A percentile compares a stretch with the other conserved stretches of the same genome.
Conservation (phyloP, 2,888 invertebrate species). For the Tiliacea citrago region DNA sequence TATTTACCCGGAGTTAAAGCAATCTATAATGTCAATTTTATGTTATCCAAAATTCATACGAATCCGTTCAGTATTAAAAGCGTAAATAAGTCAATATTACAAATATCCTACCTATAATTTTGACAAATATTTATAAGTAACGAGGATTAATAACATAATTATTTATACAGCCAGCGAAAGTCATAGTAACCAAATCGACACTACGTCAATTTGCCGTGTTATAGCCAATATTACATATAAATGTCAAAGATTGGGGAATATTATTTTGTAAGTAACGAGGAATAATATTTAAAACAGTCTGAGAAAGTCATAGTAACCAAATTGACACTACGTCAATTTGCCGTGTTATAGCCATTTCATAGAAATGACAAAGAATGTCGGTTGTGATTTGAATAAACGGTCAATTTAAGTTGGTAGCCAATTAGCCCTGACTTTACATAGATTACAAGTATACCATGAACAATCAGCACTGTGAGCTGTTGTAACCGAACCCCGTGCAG, state of each 20-base stretch:
- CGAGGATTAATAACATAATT: too few species aligned
- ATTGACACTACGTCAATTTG: neutral
- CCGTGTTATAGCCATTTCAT: neutral
- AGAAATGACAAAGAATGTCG: neutral
- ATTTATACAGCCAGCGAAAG: neutral
- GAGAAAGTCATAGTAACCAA: neutral
- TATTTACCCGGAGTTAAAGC: neutral
- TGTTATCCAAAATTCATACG: too few species aligned
- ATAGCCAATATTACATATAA: neutral
- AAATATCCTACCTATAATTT: too few species aligned
- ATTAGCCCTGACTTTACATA: neutral
- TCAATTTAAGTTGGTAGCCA: neutral
- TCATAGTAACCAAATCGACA: neutral
- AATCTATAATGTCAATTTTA: too few species aligned
- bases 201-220: neutral
- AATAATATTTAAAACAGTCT: neutral
- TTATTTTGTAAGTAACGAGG: too few species aligned
- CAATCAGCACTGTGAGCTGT: conserved; percentile 16
- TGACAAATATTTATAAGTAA: too few species aligned
- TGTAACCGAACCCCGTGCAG: conserved; percentile 19
- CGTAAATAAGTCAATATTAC: too few species aligned
- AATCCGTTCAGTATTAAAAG: too few species aligned
- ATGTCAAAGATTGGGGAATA: neutral
- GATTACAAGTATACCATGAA: neutral
- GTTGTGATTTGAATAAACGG: neutral